Evolutionary conservation across 1,140 invertebrate genomes (phyloP).

Genomic region (Drepana arcuata): DNA sequence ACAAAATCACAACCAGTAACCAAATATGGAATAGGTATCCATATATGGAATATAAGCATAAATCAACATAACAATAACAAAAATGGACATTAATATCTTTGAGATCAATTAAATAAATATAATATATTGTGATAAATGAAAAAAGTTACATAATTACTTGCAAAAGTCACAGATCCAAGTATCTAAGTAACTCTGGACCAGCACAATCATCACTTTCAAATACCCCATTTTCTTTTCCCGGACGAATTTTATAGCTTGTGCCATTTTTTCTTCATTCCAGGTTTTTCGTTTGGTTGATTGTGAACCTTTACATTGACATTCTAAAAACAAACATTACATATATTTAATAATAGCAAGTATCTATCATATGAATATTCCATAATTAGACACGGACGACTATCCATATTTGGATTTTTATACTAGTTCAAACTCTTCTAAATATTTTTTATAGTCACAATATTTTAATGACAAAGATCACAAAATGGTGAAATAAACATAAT

Average conservation of each 20-base stretch:
- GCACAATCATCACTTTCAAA: conserved; percentile 20
- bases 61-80: too few species aligned
- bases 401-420: conserved; percentile 12
- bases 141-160: conserved; percentile 16
- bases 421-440: conserved; percentile 5
- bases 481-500: too few species aligned
- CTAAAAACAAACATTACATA: conserved; percentile 5
- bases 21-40: conserved; percentile 21
- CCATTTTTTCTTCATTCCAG: conserved; percentile 5
- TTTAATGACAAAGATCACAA: too few species aligned
- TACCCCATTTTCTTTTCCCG: conserved; percentile 15
- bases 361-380: conserved; percentile 10
- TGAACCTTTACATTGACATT: conserved; percentile 2
- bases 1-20: conserved; percentile 16
- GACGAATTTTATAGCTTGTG: conserved; percentile 12
- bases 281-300: conserved; percentile 6
- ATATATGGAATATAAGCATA: conserved; percentile 17
- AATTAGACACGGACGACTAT: conserved; percentile 7
- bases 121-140: conserved; percentile 10
- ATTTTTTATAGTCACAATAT: conserved; percentile 10
- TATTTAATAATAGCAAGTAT: conserved; percentile 5
- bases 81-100: conserved; percentile 9
- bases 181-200: conserved; percentile 21
- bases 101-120: conserved; percentile 10
- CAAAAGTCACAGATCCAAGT: conserved; percentile 27